These are phyloP conservation scores for Bettongia penicillata DNA, from an alignment of 2,113 vertebrate genomes.

Conservation along the genomic window DNA sequence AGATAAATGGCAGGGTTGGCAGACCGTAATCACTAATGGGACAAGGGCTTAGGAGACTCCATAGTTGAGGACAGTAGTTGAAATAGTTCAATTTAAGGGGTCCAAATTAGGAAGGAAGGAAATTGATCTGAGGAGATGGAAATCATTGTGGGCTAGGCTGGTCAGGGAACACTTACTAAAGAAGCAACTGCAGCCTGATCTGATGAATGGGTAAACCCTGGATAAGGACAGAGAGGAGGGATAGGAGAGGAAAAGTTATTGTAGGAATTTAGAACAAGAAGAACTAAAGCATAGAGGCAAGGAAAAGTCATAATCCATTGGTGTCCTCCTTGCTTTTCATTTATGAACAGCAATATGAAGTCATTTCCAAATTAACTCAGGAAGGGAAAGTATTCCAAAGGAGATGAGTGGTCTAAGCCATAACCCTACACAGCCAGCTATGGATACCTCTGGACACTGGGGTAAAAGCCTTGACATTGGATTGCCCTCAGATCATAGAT, in stretches of 20 bases:
- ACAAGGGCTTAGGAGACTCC: neutral
- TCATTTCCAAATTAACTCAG: neutral
- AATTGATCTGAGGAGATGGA: neutral
- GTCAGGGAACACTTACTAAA: neutral
- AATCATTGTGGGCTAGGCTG: neutral
- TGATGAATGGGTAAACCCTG: neutral
- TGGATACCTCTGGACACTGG: neutral
- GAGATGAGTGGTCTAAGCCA: neutral
- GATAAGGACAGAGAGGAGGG: neutral
- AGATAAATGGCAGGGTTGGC: neutral
- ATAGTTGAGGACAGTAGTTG: neutral
- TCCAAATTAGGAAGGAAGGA: neutral
- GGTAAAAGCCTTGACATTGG: slow-evolving; percentile 13
- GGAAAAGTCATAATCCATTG: neutral
- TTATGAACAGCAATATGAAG: neutral
- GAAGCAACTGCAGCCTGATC: neutral
- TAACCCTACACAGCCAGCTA: neutral
- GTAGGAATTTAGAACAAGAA: neutral
- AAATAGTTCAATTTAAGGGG: neutral
- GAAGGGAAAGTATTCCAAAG: neutral
- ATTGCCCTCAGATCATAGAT: neutral
- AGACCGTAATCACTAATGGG: neutral
- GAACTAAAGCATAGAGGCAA: neutral
- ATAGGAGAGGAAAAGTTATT: neutral
- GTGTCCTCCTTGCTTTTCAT: neutral